phyloP scores from a whole-genome alignment of 1,140 invertebrate species.

The Lordiphosa mommai region DNA sequence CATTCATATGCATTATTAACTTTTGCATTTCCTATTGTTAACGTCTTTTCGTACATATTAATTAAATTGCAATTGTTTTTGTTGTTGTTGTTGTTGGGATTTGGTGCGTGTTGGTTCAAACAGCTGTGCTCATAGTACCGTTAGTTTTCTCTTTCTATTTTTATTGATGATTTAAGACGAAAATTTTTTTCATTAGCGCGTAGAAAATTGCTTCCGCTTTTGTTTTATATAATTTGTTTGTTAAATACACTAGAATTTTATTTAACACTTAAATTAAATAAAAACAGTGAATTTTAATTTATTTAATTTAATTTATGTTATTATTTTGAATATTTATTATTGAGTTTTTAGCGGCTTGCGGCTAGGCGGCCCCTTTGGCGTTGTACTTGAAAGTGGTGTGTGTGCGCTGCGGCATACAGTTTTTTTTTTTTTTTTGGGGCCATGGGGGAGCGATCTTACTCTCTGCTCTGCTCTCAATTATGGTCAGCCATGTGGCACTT shows the following conservation, averaged over 20 bases:
- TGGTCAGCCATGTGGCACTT: slow-evolving; percentile 25
- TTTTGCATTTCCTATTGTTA: slow-evolving; percentile 69
- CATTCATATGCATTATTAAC: slow-evolving; percentile 76
- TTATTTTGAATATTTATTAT: slow-evolving; percentile 49
- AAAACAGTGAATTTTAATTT: slow-evolving; percentile 44
- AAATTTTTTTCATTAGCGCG: slow-evolving; percentile 55
- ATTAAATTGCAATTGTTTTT: slow-evolving; percentile 38
- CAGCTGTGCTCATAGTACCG: slow-evolving; percentile 60
- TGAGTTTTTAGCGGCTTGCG: slow-evolving; percentile 43
- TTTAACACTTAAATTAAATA: slow-evolving; percentile 65
- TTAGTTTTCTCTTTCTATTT: slow-evolving; percentile 59
- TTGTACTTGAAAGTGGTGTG: slow-evolving; percentile 69
- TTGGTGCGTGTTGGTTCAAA: slow-evolving; percentile 62
- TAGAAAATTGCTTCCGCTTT: slow-evolving; percentile 34
- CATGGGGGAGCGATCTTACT: slow-evolving; percentile 31
- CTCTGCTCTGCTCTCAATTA: neutral
- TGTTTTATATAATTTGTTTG: slow-evolving; percentile 50
- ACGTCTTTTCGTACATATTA: slow-evolving; percentile 74
- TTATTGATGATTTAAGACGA: slow-evolving; percentile 69
- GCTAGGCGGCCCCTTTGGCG: slow-evolving; percentile 57
- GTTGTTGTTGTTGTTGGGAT: slow-evolving; percentile 43
- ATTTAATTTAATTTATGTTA: slow-evolving; percentile 29
- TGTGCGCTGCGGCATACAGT: slow-evolving; percentile 32
- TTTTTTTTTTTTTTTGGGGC: slow-evolving; percentile 33
- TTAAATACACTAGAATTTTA: slow-evolving; percentile 56